Conservation (phyloP, 1,140 invertebrate genomes). For the Ruditapes philippinarum region DNA sequence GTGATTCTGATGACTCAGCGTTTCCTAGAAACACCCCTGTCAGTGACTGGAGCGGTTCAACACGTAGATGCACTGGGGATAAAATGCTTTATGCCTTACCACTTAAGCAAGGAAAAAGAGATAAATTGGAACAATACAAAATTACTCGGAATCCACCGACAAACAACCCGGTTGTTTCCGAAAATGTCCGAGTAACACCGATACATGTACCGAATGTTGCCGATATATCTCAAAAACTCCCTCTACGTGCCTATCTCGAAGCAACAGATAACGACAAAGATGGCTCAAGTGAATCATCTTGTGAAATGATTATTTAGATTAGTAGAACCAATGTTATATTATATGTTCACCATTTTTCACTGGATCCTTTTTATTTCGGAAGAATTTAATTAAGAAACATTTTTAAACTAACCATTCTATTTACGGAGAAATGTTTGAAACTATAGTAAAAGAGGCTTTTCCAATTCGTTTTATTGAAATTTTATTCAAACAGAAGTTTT, state of each 20-base stretch:
- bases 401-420: too few species aligned
- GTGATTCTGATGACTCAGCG: conserved; percentile 55
- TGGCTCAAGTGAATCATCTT: conserved; percentile 59
- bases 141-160: background rate
- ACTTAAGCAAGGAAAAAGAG: background rate
- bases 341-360: too few species aligned
- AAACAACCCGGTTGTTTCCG: background rate
- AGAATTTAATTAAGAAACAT: too few species aligned
- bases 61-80: background rate
- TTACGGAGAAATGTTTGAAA: too few species aligned
- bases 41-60: conserved; percentile 7
- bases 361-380: too few species aligned
- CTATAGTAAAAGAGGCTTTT: too few species aligned
- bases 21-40: conserved; percentile 54
- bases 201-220: background rate
- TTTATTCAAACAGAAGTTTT: too few species aligned
- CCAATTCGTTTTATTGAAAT: too few species aligned
- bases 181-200: background rate
- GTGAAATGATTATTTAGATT: conserved; percentile 65
- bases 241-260: conserved; percentile 21
- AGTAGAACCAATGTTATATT: background rate
- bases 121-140: background rate
- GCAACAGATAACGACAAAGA: conserved; percentile 45
- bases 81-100: background rate
- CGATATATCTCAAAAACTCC: background rate